phyloP scores from a whole-genome alignment of 2,888 invertebrate genomes.

The Polydesmus complanatus region DNA sequence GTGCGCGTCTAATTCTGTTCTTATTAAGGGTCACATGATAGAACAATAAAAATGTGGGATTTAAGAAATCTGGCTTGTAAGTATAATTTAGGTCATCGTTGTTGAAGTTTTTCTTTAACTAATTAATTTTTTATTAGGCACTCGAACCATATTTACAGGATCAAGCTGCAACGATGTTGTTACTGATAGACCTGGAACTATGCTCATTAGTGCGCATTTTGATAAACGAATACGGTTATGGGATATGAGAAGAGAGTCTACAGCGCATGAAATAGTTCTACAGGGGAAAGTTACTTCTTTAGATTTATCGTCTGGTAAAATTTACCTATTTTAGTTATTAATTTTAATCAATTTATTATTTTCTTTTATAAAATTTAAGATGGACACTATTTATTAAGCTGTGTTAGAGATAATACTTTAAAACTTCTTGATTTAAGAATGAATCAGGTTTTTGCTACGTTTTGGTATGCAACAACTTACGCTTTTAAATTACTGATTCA shows the following conservation, averaged over 20 bases:
- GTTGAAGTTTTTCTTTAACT: neutral
- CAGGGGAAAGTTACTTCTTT: conserved; percentile 91
- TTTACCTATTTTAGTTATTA: conserved; percentile 7
- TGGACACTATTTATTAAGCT: conserved; percentile 74
- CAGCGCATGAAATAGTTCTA: conserved; percentile 62
- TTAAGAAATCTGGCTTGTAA: conserved; percentile 76
- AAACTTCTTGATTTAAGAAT: conserved; percentile 86
- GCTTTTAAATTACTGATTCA: no score
- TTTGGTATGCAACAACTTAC: conserved; percentile 69
- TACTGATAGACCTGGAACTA: conserved; percentile 68
- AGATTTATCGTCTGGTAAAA: conserved; percentile 72
- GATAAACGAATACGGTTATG: conserved; percentile 92
- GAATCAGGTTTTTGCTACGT: conserved; percentile 79
- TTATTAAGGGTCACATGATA: conserved; percentile 49
- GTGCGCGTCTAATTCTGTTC: neutral
- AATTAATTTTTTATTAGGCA: conserved; percentile 40
- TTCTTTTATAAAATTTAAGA: conserved; percentile 47
- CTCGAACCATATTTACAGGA: conserved; percentile 86
- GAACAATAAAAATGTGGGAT: conserved; percentile 98
- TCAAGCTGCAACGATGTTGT: conserved; percentile 95
- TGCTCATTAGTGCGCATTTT: conserved; percentile 90
- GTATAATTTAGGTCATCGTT: conserved; percentile 29
- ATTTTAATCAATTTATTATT: conserved; percentile 10
- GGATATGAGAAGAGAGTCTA: conserved; percentile 73
- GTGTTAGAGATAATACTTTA: conserved; percentile 88